A percentile compares a stretch with the other conserved stretches of the same genome.
Conservation (phyloP, 2,797 vertebrate species). For the Hippoglossus hippoglossus region DNA sequence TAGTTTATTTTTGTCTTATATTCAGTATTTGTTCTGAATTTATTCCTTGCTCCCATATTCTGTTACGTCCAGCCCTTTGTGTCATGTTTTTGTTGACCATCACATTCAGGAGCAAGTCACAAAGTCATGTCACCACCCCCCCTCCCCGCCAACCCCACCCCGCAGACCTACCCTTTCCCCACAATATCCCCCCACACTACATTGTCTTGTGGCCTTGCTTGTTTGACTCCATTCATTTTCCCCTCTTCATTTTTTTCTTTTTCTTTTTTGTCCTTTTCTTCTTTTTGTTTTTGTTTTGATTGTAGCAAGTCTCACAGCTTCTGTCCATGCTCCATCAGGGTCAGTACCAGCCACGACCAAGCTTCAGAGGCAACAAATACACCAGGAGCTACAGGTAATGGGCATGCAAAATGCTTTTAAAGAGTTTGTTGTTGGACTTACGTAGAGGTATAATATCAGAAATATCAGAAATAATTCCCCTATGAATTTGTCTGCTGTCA, state of each 20-base stretch:
- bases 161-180: conserved; percentile 1
- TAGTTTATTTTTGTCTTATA: conserved; percentile 13
- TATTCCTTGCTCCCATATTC: conserved; percentile 48
- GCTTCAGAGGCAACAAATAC: conserved; percentile 99
- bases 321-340: conserved; percentile 99
- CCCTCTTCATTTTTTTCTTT: conserved; percentile 81
- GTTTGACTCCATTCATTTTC: conserved; percentile 85
- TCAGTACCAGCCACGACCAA: conserved; percentile 98
- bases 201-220: conserved; percentile 77
- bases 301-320: conserved; percentile 99
- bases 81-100: conserved; percentile 73
- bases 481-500: conserved; percentile 9
- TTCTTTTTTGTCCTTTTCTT: conserved; percentile 64
- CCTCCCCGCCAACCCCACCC: background rate
- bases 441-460: background rate
- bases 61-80: conserved; percentile 59
- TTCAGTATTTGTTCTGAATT: conserved; percentile 56
- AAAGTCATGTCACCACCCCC: conserved; percentile 41
- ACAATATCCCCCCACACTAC: conserved; percentile 26
- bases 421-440: background rate
- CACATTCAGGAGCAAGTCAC: conserved; percentile 58
- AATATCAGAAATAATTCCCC: conserved; percentile 1
- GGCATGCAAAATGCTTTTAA: background rate
- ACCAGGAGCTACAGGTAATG: conserved; percentile 97
- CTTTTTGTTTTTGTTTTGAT: conserved; percentile 72